Evolutionary conservation across 2,113 vertebrate genomes (phyloP).

Genomic region (Strix aluco): DNA sequence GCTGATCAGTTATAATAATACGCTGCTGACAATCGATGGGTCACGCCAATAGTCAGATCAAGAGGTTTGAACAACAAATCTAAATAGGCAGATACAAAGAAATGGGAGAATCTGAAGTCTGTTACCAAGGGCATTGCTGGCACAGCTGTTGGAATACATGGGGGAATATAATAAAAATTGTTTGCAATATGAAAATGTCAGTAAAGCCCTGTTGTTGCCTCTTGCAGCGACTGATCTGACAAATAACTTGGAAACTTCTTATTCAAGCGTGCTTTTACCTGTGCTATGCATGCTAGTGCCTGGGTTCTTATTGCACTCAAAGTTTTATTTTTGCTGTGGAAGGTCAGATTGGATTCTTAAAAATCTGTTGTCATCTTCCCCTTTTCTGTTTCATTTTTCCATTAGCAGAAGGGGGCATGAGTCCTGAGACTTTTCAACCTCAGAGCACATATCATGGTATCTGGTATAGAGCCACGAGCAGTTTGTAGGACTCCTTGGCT

Average conservation of each 20-base stretch:
- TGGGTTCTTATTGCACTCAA: not conserved
- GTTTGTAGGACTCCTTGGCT: not conserved
- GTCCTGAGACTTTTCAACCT: not conserved
- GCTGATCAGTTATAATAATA: conserved; percentile 43
- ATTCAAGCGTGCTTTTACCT: not conserved
- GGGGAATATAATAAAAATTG: not conserved
- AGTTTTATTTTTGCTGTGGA: not conserved
- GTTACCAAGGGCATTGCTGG: not conserved
- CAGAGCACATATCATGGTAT: accelerated
- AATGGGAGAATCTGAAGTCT: not conserved
- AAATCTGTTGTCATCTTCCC: not conserved
- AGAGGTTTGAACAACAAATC: conserved; percentile 15
- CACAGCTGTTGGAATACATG: not conserved
- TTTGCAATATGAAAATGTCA: not conserved
- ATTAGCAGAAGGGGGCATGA: not conserved
- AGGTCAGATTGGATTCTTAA: not conserved
- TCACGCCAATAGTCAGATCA: not conserved
- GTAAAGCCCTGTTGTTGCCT: not conserved
- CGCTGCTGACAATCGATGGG: not conserved
- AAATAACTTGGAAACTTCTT: not conserved
- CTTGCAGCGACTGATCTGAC: not conserved
- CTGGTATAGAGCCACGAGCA: not conserved
- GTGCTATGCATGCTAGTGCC: not conserved
- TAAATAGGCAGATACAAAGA: not conserved
- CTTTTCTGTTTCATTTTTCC: not conserved